phyloP scores from a whole-genome alignment of 1,140 invertebrate genomes.

The Brachionus koreanus region DNA sequence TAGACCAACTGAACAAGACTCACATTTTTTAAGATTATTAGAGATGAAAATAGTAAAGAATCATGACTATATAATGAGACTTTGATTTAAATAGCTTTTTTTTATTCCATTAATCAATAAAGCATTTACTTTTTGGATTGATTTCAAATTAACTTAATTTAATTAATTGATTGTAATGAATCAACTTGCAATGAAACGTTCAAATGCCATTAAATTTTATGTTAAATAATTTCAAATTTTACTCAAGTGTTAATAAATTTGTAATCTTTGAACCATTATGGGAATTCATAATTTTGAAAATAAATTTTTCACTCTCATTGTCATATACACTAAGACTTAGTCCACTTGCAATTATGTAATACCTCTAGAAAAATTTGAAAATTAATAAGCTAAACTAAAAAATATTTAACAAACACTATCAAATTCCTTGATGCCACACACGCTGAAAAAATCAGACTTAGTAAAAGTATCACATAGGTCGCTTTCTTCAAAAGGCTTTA shows the following conservation, averaged over 20 bases:
- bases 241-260: neutral
- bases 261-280: constrained; percentile 14
- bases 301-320: neutral
- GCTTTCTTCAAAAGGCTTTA: neutral
- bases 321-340: constrained; percentile 7
- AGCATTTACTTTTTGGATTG: too few relatives aligned
- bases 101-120: too few relatives aligned
- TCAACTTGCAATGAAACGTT: too few relatives aligned
- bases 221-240: neutral
- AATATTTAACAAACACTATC: neutral
- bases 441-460: neutral
- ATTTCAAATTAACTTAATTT: too few relatives aligned
- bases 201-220: too few relatives aligned
- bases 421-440: neutral
- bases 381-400: neutral
- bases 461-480: neutral
- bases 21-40: too few relatives aligned
- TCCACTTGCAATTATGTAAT: neutral
- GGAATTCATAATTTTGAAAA: neutral
- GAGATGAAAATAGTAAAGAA: too few relatives aligned
- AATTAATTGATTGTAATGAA: too few relatives aligned
- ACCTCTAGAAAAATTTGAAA: neutral
- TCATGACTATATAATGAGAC: too few relatives aligned
- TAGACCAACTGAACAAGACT: too few relatives aligned
- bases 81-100: too few relatives aligned